phyloP scores from a whole-genome alignment of 2,888 invertebrate species.

The Idaea aversata region DNA sequence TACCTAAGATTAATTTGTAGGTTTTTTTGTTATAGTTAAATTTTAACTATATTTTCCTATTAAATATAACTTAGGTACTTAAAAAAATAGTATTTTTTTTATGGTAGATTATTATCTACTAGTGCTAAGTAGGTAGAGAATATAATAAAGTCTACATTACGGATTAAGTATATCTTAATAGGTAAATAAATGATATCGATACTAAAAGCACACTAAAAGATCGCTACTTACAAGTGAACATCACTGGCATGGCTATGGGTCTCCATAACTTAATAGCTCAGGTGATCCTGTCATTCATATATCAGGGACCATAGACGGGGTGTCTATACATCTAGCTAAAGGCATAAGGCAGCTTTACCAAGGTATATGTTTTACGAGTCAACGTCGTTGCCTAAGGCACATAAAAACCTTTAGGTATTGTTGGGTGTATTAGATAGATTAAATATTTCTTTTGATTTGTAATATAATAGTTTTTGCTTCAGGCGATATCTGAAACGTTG shows the following conservation, averaged over 20 bases:
- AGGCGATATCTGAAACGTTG: neutral
- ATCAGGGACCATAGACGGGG: slow-evolving; percentile 52
- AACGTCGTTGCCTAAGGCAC: neutral
- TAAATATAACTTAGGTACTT: too few relatives aligned
- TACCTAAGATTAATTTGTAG: too few relatives aligned
- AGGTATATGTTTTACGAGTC: neutral
- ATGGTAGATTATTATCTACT: too few relatives aligned
- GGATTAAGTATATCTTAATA: too few relatives aligned
- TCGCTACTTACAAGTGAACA: slow-evolving; percentile 19
- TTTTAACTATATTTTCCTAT: too few relatives aligned
- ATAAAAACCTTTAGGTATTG: neutral
- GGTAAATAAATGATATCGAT: too few relatives aligned
- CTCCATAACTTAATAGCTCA: slow-evolving; percentile 74
- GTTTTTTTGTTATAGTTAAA: too few relatives aligned
- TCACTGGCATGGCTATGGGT: slow-evolving; percentile 52
- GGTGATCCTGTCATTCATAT: slow-evolving; percentile 61
- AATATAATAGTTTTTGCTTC: slow-evolving; percentile 11
- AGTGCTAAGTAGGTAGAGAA: too few relatives aligned
- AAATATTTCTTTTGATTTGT: neutral
- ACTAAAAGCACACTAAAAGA: too few relatives aligned
- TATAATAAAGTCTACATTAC: too few relatives aligned
- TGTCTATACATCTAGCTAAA: neutral
- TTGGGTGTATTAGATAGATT: neutral
- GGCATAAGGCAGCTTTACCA: too few relatives aligned
- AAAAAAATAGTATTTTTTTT: too few relatives aligned